Evolutionary conservation across 2,888 invertebrate genomes (phyloP), one percentile per base, ranked within the genome.

Genomic region (Acanthosepion lycidas): DNA sequence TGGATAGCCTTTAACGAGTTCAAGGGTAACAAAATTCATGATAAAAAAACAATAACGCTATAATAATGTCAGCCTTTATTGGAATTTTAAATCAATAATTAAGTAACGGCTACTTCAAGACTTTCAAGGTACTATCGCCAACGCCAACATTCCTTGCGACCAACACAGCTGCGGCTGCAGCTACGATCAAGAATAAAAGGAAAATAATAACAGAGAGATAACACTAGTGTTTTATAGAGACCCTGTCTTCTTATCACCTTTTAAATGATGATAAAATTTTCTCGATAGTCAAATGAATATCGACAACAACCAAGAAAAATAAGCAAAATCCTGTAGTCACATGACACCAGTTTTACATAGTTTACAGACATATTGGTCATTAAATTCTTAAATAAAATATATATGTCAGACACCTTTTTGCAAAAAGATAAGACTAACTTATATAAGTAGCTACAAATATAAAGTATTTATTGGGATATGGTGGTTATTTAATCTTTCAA

Each of bases 21-120:
- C 78, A 33, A 2, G 78, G 78, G 78, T 78, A 78, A 78, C 78
- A 78, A 78, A 78, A 78, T 78, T 78, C 78, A 78, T 78, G 78
- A 78, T 78, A 78, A 78, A 78, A 78, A 78, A n/a, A 78, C 78
- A 78, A 78, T 78, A 78, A 78, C n/a, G 78, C 78, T 78, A 78
- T 78, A 78, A 78, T 78, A 78, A 78, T 78, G 78, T 78, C 78
- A 78, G 78, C n/a, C n/a, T 78, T 78, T 78, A 78, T 78, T 33
- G 78, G 78, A 78, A 78, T 78, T 78, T 78, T 78, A 78, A 78
- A 78, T 78, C 78, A 78, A 78, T 78, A 78, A 78, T 78, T 78
- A 78, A 78, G 78, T 78, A 78, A 78, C 78, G 78, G 78, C 78
- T 78, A 78, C 78, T 78, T 33, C 78, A n/a, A 78, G 78, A 15